Evolutionary conservation across 2,888 invertebrate genomes (phyloP).

Genomic region (Steinernema hermaphroditum): DNA sequence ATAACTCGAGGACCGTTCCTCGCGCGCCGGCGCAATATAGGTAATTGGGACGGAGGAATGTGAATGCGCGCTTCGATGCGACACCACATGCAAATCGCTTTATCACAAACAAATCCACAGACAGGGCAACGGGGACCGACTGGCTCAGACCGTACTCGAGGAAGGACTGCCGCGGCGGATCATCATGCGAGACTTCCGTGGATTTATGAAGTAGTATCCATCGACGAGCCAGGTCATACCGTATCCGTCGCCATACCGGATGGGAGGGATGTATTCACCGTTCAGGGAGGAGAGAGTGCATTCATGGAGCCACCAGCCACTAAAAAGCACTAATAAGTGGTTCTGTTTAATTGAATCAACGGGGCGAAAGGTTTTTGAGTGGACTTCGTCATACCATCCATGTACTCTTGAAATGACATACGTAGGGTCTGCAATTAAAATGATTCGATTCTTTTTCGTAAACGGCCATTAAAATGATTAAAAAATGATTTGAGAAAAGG

Average conservation of each 20-base stretch:
- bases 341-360: too few species aligned
- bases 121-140: not conserved
- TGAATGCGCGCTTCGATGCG: not conserved
- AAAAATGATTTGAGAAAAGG: too few species aligned
- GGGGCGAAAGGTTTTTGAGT: too few species aligned
- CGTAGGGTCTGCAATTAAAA: too few species aligned
- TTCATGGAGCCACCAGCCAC: constrained; percentile 62
- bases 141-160: not conserved
- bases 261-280: constrained; percentile 53
- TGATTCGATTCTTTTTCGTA: too few species aligned
- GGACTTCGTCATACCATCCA: too few species aligned
- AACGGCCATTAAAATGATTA: too few species aligned
- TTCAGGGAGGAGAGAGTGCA: constrained; percentile 55
- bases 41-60: constrained; percentile 20
- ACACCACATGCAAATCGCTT: not conserved
- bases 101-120: not conserved
- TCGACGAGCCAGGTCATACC: constrained; percentile 54
- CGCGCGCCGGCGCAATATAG: constrained; percentile 5
- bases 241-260: constrained; percentile 52
- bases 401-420: too few species aligned
- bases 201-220: constrained; percentile 50
- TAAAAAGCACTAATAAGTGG: too few species aligned
- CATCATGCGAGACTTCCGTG: constrained; percentile 49
- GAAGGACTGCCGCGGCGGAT: constrained; percentile 32
- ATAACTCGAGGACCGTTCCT: constrained; percentile 25